These are phyloP conservation scores for Thamnophis elegans DNA, from an alignment of 2,797 vertebrate species.

Conservation along the genomic window DNA sequence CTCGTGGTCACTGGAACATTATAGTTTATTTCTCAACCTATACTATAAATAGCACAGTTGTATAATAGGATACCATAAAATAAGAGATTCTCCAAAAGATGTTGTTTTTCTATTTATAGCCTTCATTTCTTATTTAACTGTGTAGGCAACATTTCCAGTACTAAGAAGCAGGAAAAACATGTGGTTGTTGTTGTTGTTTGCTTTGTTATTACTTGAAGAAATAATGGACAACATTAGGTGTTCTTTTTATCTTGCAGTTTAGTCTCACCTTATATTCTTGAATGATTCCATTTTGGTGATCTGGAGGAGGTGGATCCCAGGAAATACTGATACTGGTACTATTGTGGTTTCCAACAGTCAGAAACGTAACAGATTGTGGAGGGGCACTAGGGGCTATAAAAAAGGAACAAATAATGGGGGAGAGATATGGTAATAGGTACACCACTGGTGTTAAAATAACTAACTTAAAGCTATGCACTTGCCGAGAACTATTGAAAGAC, in stretches of 20 bases:
- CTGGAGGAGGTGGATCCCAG: slow-evolving; percentile 94
- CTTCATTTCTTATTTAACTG: background rate
- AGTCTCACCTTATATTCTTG: slow-evolving; percentile 92
- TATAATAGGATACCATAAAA: background rate
- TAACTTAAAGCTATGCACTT: background rate
- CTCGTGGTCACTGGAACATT: background rate
- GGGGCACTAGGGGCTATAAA: slow-evolving; percentile 91
- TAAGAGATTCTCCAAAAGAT: background rate
- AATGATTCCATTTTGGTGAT: slow-evolving; percentile 98
- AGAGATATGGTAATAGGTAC: background rate
- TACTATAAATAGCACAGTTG: background rate
- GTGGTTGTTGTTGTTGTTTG: background rate
- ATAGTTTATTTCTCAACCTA: background rate
- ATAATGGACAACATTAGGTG: background rate
- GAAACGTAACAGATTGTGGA: slow-evolving; percentile 95
- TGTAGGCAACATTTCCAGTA: background rate
- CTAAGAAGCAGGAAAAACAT: background rate
- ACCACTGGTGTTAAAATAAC: background rate
- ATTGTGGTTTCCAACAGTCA: slow-evolving; percentile 94
- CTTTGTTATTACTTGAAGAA: background rate
- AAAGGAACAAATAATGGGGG: background rate
- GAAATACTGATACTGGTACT: slow-evolving; percentile 98
- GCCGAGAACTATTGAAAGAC: background rate
- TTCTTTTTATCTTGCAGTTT: background rate
- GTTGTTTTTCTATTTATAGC: background rate